Evolutionary conservation across 2,888 invertebrate genomes (phyloP).

Genomic region (Sericinus montela): DNA sequence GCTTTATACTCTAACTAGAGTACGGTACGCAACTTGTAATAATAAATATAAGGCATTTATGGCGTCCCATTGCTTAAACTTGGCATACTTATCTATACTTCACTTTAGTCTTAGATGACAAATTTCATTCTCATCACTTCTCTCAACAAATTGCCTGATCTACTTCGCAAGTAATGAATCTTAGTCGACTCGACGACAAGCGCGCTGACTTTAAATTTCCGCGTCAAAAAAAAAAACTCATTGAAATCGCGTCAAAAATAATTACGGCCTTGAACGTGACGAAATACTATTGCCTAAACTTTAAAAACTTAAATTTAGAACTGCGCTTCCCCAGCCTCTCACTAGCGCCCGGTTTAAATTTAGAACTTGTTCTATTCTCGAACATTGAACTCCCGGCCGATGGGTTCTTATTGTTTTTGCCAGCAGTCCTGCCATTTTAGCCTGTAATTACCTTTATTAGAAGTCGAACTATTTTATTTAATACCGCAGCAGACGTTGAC

Average conservation of each 20-base stretch:
- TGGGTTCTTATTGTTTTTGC: constrained; percentile 70
- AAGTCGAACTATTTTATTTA: constrained; percentile 2
- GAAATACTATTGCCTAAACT: constrained; percentile 63
- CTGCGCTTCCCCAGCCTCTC: constrained; percentile 59
- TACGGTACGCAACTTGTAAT: too few relatives aligned
- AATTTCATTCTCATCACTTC: too few relatives aligned
- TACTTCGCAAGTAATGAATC: too few relatives aligned
- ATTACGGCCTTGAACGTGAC: constrained; percentile 71
- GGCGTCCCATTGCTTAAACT: too few relatives aligned
- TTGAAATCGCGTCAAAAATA: not conserved
- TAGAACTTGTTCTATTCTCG: constrained; percentile 74
- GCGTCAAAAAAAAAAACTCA: not conserved
- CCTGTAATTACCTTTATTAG: constrained; percentile 8
- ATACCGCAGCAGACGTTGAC: not conserved
- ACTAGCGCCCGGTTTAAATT: constrained; percentile 69
- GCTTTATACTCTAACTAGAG: too few relatives aligned
- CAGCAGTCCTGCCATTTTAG: constrained; percentile 34
- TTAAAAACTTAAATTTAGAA: constrained; percentile 64
- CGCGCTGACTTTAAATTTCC: too few relatives aligned
- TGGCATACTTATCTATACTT: too few relatives aligned
- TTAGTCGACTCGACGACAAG: too few relatives aligned
- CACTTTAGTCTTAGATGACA: too few relatives aligned
- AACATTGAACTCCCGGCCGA: constrained; percentile 69
- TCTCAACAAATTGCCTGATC: too few relatives aligned
- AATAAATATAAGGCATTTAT: too few relatives aligned